phyloP scores from a whole-genome alignment of 2,888 invertebrate genomes.

The Lochmaea crataegi region DNA sequence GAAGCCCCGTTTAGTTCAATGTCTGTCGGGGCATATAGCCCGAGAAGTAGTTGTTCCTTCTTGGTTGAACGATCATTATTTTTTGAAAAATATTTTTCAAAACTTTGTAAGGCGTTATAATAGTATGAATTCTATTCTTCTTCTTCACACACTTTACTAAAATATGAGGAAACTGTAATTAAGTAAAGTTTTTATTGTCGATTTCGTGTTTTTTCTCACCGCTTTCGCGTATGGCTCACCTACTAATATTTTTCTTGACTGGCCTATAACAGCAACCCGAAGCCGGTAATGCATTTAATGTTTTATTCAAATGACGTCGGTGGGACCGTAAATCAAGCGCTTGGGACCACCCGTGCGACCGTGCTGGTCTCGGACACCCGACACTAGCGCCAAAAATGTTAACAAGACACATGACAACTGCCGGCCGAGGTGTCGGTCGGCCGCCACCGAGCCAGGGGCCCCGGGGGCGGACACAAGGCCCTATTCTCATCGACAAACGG shows the following conservation, averaged over 20 bases:
- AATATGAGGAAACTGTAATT: too few species aligned
- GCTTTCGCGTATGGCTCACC: too few species aligned
- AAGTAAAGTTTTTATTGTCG: too few species aligned
- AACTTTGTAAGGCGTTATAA: too few species aligned
- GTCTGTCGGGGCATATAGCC: too few species aligned
- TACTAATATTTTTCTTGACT: neutral
- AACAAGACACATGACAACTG: constrained; percentile 66
- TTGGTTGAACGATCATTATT: too few species aligned
- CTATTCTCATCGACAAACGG: constrained; percentile 19
- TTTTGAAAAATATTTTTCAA: too few species aligned
- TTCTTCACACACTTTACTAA: too few species aligned
- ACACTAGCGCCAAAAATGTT: constrained; percentile 67
- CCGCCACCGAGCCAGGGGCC: constrained; percentile 17
- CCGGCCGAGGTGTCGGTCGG: constrained; percentile 54
- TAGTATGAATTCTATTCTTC: too few species aligned
- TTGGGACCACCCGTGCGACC: constrained; percentile 62
- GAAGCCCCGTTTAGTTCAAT: too few species aligned
- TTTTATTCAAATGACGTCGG: constrained; percentile 64
- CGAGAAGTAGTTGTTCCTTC: too few species aligned
- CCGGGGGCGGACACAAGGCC: constrained; percentile 19
- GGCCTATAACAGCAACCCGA: constrained; percentile 18
- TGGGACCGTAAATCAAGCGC: constrained; percentile 63
- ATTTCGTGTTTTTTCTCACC: too few species aligned
- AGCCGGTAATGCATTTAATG: constrained; percentile 51
- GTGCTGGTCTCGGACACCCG: constrained; percentile 63